Evolutionary conservation across 2,113 vertebrate genomes (phyloP), one percentile per base, ranked within the genome.

Genomic region (Crotalus tigris): DNA sequence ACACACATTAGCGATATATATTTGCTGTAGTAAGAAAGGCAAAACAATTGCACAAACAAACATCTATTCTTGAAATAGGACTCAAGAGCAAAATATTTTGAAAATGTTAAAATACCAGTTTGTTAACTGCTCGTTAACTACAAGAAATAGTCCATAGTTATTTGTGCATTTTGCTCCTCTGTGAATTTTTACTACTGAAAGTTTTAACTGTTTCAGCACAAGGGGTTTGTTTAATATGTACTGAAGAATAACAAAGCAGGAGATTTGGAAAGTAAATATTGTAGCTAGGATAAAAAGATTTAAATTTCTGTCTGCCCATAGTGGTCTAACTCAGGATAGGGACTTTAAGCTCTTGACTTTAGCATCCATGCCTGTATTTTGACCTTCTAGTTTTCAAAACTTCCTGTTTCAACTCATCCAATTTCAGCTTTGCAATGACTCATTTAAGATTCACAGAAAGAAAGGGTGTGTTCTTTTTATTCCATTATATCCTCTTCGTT

Each of bases 391-490:
- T 24, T 49, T 29, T 49, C 19, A 86, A 87, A 15, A 29, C 89
- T 94, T 87, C 54, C 89, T 92, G 15, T 86, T 17, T 1, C 88
- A 92, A 33, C 3, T 1, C 44, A 85, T 15, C 39, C 0, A 86
- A 69, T 88, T n/a, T 44, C 46, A 93, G 6, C 85, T 90, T 91
- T 49, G 90, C 87, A 91, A 89, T 92, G 85, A 23, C 85, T 92
- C 5, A 94, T 57, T 93, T 46, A 89, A 7, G 44, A 89, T 93
- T 94, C 19, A 58, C 4, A 29, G 24, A 93, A 64, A 91, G 75
- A 81, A 39, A 4, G 8, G 91, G 81, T 10, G 2, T 91, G 3
- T 29, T 95, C 93, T 90, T 44, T 23, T 17, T 69, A 24, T 88
- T 8, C 85, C 89, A 44, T 44, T 89, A 23, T 90, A 93, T 94